phyloP scores from a whole-genome alignment of 2,113 vertebrate species.

The Neotoma lepida region DNA sequence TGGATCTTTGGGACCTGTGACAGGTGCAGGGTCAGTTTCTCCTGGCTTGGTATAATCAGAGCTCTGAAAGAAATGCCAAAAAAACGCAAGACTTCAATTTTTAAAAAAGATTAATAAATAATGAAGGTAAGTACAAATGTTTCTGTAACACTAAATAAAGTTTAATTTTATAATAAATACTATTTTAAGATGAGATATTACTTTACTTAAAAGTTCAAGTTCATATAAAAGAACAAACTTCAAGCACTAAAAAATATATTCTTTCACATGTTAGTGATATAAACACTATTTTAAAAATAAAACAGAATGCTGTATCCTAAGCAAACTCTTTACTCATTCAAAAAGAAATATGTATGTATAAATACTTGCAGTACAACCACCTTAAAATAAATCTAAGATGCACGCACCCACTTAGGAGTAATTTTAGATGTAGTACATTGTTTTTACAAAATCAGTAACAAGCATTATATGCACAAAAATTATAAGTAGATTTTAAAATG shows the following conservation, averaged over 20 bases:
- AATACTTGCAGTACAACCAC: neutral
- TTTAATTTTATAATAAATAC: conserved; percentile 23
- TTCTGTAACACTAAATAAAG: conserved; percentile 1
- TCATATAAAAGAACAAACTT: conserved; percentile 29
- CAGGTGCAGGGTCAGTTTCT: conserved; percentile 89
- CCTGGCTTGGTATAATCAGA: conserved; percentile 84
- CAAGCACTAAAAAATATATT: neutral
- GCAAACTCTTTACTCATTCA: neutral
- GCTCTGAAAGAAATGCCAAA: conserved; percentile 71
- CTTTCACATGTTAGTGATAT: neutral
- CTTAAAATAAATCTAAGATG: conserved; percentile 32
- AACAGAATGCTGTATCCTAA: neutral
- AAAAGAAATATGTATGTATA: neutral
- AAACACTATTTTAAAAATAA: neutral
- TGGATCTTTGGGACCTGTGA: conserved; percentile 91
- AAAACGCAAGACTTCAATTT: conserved; percentile 31
- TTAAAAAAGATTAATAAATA: conserved; percentile 51
- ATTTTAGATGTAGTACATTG: neutral
- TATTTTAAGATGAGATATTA: neutral
- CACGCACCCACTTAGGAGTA: neutral
- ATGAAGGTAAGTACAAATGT: conserved; percentile 11
- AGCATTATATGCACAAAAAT: neutral
- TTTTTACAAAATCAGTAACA: conserved; percentile 38
- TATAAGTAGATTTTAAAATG: neutral
- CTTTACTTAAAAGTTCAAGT: conserved; percentile 45